Evolutionary conservation across 2,888 invertebrate genomes (phyloP), one percentile per base, ranked within the genome.

Genomic region (Cactoblastis cactorum): DNA sequence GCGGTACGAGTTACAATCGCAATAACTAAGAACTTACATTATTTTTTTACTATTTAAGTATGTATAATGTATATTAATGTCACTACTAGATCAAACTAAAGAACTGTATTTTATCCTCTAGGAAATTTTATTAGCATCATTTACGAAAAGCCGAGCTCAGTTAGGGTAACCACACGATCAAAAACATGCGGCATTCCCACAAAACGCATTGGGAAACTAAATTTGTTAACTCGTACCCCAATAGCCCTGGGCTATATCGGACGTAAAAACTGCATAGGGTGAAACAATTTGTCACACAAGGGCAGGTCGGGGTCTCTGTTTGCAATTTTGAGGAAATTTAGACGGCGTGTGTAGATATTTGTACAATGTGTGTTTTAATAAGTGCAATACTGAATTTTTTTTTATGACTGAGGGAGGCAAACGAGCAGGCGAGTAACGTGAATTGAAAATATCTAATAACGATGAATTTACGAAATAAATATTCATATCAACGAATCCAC

Each of bases 141-240:
- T 43, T 28, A 28, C 17, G 28, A 43, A 43, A 28, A 43, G 28
- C 43, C 28, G 15, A 28, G 11, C 28, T 43, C 28, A 24, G 41
- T 43, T 43, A n/a, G 43, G 43, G 43, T 43, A 48, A 37, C 47
- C 47, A 35, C 47, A 48, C 28, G 46, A 28, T 48, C 24, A 48
- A 37, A 48, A 35, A 46, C 46, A 17, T 49, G 37, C 24, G 33
- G 48, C 34, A 45, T 17, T 3, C 53, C 57, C 63, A 56, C 63
- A 71, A 65, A 65, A 67, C 63, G 39, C 69, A 66, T 62, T 59
- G 50, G 67, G 64, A 69, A 73, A 77, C 72, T 68, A 65, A 71
- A 72, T 76, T 73, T 65, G 71, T 74, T 77, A 78, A 67, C 65
- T 60, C 61, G 54, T 58, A 56, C 55, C 62, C 55, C 52, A 56